Percentiles rank a stretch among this genome's conserved stretches.
These are phyloP conservation scores for Limenitis camilla DNA, from an alignment of 2,888 invertebrate genomes.

Conservation along the genomic window DNA sequence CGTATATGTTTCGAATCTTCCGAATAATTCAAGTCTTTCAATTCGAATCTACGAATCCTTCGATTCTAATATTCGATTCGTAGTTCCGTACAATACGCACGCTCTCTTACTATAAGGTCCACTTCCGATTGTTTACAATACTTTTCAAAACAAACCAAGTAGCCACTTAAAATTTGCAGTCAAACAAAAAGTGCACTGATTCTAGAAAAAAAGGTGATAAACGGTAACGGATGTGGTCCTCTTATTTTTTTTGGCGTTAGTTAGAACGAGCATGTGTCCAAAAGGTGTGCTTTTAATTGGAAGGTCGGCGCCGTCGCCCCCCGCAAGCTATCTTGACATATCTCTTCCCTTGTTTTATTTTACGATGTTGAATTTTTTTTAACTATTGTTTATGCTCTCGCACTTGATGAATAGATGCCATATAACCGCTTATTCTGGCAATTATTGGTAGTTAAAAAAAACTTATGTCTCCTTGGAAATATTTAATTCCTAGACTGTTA, in stretches of 20 bases:
- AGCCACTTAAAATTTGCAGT: constrained; percentile 9
- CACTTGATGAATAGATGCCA: constrained; percentile 60
- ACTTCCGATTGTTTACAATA: background rate
- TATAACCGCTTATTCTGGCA: constrained; percentile 53
- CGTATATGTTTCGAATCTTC: too few relatives aligned
- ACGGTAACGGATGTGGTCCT: constrained; percentile 60
- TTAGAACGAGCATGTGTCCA: constrained; percentile 68
- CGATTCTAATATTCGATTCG: too few relatives aligned
- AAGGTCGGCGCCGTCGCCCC: constrained; percentile 52
- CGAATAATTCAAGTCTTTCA: too few relatives aligned
- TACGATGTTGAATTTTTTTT: constrained; percentile 66
- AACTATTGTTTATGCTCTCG: constrained; percentile 58
- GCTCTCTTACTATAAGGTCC: background rate
- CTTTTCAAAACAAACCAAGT: background rate
- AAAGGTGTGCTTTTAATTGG: constrained; percentile 75
- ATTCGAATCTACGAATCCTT: too few relatives aligned
- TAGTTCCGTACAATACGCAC: too few relatives aligned
- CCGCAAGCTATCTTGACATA: constrained; percentile 71
- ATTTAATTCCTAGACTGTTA: too few relatives aligned
- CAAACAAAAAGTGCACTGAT: constrained; percentile 18
- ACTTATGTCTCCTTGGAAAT: too few relatives aligned
- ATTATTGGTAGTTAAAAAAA: too few relatives aligned
- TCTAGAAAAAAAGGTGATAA: constrained; percentile 43
- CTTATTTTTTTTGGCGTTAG: constrained; percentile 60
- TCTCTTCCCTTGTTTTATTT: constrained; percentile 73